Percentiles rank a stretch among this genome's conserved stretches.
Evolutionary conservation across 2,888 invertebrate genomes (phyloP).

Genomic region (Pantelozetes paolii): DNA sequence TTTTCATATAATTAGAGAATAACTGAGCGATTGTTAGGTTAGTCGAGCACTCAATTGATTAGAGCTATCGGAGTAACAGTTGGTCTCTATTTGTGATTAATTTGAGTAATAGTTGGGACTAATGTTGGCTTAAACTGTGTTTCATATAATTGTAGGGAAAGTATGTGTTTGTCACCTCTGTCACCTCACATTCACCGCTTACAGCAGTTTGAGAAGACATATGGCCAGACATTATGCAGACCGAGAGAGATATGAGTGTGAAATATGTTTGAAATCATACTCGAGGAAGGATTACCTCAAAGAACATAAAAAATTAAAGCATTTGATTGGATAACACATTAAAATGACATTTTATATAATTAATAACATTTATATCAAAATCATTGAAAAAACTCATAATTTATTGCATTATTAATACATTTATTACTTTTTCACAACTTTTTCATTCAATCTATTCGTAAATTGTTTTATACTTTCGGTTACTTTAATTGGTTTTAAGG

Average conservation of each 20-base stretch:
- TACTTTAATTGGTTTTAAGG: too few relatives aligned
- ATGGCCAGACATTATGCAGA: conserved; percentile 44
- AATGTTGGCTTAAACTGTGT: not conserved
- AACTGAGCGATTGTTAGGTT: not conserved
- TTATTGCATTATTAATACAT: not conserved
- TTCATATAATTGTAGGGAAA: conserved; percentile 37
- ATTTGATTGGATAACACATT: conserved; percentile 10
- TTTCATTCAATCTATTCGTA: too few relatives aligned
- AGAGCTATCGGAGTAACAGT: not conserved
- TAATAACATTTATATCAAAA: not conserved
- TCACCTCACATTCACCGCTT: conserved; percentile 44
- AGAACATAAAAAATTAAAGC: conserved; percentile 45
- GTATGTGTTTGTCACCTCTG: conserved; percentile 45
- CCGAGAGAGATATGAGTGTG: conserved; percentile 44
- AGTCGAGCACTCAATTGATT: not conserved
- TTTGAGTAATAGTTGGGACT: not conserved
- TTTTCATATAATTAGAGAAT: not conserved
- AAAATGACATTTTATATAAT: not conserved
- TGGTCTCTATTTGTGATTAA: not conserved
- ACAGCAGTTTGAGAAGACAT: conserved; percentile 44
- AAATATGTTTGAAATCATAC: conserved; percentile 44
- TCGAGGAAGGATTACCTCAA: conserved; percentile 45
- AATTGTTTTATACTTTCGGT: too few relatives aligned
- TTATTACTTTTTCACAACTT: not conserved
- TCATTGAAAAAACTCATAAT: not conserved